Evolutionary conservation across 2,888 invertebrate genomes (phyloP).

Genomic region (Drosophila hamatofila): DNA sequence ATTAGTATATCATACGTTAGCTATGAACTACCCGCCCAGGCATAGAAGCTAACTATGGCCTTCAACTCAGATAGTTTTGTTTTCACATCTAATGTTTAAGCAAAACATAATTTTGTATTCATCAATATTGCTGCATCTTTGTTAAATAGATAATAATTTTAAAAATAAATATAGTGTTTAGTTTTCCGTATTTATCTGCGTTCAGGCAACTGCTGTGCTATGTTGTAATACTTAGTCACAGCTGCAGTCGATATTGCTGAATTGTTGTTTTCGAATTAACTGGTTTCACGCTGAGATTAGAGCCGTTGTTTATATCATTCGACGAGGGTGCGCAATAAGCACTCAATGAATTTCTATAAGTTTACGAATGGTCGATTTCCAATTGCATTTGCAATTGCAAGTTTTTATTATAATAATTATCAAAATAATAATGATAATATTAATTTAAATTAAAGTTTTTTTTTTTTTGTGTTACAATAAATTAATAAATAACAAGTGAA

Average conservation of each 20-base stretch:
- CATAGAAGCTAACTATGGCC: not conserved
- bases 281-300: not conserved
- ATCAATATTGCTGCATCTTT: not conserved
- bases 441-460: not conserved
- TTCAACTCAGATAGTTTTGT: not conserved
- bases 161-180: not conserved
- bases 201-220: not conserved
- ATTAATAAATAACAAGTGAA: not conserved
- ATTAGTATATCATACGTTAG: not conserved
- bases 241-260: not conserved
- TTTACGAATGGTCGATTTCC: not conserved
- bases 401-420: not conserved
- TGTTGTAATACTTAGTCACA: constrained; percentile 3
- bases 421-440: not conserved
- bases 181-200: constrained; percentile 1
- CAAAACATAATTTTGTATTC: not conserved
- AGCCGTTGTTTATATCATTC: not conserved
- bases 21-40: not conserved
- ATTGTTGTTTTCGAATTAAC: constrained; percentile 4
- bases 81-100: not conserved
- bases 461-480: not conserved
- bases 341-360: constrained; percentile 13
- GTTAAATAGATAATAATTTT: constrained; percentile 5
- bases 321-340: not conserved
- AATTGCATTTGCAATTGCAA: not conserved